Evolutionary conservation across 2,888 invertebrate species (phyloP).

Genomic region (Drosophila gaucha): DNA sequence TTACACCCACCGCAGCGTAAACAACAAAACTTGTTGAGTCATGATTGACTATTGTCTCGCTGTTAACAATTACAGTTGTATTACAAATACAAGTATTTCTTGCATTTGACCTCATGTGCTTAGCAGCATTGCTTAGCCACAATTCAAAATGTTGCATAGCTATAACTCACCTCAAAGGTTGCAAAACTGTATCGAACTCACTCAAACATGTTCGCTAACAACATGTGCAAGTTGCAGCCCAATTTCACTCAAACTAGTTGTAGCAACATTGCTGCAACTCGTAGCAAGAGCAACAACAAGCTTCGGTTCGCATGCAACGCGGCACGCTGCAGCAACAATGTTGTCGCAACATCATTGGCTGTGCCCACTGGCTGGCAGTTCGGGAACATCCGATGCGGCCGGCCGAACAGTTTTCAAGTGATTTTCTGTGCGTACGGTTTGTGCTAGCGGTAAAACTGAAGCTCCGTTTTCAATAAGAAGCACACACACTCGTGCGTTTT

Average conservation of each 20-base stretch:
- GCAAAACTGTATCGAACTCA: conserved; percentile 6
- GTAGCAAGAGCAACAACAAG: neutral
- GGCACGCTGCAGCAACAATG: conserved; percentile 37
- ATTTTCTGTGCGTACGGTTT: conserved; percentile 68
- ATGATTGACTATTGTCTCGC: conserved; percentile 6
- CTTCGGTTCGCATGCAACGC: conserved; percentile 3
- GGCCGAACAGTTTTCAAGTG: conserved; percentile 70
- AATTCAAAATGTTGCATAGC: conserved; percentile 2
- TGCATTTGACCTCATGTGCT: neutral
- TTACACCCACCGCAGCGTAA: neutral
- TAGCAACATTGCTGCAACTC: conserved; percentile 4
- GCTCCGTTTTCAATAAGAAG: conserved; percentile 12
- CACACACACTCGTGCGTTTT: conserved; percentile 25
- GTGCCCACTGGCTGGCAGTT: conserved; percentile 18
- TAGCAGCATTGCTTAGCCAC: conserved; percentile 10
- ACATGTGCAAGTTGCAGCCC: conserved; percentile 10
- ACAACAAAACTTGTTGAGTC: conserved; percentile 22
- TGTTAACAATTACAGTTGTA: neutral
- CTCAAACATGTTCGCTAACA: conserved; percentile 23
- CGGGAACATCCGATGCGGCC: conserved; percentile 28
- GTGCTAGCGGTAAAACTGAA: conserved; percentile 57
- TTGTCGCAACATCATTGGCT: conserved; percentile 58
- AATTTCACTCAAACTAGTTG: conserved; percentile 24
- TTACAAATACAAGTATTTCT: neutral
- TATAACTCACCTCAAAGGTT: conserved; percentile 29